Evolutionary conservation across 2,888 invertebrate species (phyloP).

Genomic region (Thecocarcelia acutangulata): DNA sequence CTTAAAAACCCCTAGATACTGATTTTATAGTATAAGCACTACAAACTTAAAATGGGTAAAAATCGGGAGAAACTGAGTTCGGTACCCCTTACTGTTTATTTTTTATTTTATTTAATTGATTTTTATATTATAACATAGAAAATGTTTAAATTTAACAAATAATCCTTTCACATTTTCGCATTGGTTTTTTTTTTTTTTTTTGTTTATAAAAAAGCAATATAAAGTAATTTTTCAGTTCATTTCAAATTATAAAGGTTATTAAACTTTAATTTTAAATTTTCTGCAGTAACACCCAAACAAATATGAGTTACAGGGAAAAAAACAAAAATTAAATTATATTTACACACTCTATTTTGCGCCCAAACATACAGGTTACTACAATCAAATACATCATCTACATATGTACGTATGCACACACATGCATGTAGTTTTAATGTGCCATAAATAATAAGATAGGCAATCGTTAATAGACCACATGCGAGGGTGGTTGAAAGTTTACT

Average conservation of each 20-base stretch:
- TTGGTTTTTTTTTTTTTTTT: no score
- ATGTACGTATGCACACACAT: no score
- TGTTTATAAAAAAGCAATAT: no score
- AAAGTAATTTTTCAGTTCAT: neutral
- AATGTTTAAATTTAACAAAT: no score
- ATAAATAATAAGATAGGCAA: slow-evolving; percentile 27
- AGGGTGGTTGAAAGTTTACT: neutral
- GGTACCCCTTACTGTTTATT: no score
- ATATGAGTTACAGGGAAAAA: slow-evolving; percentile 40
- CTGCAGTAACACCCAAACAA: slow-evolving; percentile 29
- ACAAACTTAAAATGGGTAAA: no score
- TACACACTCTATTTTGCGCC: slow-evolving; percentile 39
- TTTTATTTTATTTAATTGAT: no score
- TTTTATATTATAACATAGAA: no score
- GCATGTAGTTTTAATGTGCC: neutral
- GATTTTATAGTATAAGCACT: no score
- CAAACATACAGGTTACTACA: slow-evolving; percentile 44
- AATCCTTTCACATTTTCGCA: neutral
- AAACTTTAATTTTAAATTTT: slow-evolving; percentile 51
- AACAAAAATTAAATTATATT: slow-evolving; percentile 17
- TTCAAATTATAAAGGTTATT: slow-evolving; percentile 53
- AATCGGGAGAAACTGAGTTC: no score
- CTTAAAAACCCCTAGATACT: no score
- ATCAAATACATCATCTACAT: slow-evolving; percentile 16
- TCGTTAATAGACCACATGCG: neutral